A percentile compares a stretch with the other conserved stretches of the same genome.
These are phyloP conservation scores for Rotaria macrura DNA, from an alignment of 2,888 invertebrate genomes.

Conservation along the genomic window DNA sequence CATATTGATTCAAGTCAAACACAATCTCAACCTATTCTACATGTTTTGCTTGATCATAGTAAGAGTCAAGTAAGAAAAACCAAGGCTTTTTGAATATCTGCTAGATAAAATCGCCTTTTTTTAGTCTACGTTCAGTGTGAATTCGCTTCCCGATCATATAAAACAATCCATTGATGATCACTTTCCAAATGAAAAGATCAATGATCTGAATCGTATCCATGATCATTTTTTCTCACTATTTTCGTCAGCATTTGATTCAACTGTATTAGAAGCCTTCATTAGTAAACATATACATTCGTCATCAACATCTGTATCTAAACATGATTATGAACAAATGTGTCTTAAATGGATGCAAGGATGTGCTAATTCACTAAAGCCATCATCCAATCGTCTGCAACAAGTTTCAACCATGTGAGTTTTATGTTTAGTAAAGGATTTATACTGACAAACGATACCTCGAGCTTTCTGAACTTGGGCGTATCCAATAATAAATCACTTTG, in stretches of 20 bases:
- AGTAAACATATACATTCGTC: background rate
- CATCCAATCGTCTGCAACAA: background rate
- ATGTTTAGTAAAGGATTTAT: background rate
- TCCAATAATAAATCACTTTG: background rate
- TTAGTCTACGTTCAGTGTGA: background rate
- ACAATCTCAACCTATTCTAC: background rate
- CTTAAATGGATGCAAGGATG: constrained; percentile 12
- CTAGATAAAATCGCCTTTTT: background rate
- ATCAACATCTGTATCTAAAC: background rate
- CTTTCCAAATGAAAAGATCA: constrained; percentile 4
- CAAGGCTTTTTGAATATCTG: too few relatives aligned
- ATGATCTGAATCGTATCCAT: background rate
- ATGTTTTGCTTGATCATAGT: background rate
- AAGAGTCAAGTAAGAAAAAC: background rate
- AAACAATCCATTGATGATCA: background rate
- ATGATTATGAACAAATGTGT: background rate
- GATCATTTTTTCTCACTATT: background rate
- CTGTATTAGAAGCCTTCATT: background rate
- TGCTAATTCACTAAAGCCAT: background rate
- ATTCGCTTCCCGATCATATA: background rate
- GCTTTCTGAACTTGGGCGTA: background rate
- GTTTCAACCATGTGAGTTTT: background rate
- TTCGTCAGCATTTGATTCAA: background rate
- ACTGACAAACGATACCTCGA: background rate
- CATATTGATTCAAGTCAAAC: background rate